phyloP scores from a whole-genome alignment of 1,140 invertebrate genomes.

The Panagrolaimus sp. region DNA sequence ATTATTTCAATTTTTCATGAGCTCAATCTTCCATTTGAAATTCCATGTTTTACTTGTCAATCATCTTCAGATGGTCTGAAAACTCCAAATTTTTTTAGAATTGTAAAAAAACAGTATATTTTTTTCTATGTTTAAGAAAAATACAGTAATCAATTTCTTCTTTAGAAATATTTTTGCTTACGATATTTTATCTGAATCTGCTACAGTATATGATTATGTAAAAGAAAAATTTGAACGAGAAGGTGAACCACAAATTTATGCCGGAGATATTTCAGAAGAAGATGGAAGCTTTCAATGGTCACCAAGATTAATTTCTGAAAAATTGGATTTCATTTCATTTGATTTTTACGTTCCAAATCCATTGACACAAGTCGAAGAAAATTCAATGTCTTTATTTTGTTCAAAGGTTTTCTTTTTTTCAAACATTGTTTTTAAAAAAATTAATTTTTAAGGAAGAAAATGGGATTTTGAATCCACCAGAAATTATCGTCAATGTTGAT shows the following conservation, averaged over 20 bases:
- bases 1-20: constrained; percentile 2
- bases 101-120: not conserved
- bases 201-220: not conserved
- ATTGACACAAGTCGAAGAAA: not conserved
- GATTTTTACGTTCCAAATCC: too few species aligned
- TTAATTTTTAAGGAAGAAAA: not conserved
- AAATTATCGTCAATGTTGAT: constrained; percentile 4
- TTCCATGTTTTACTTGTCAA: constrained; percentile 1
- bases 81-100: not conserved
- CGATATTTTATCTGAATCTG: not conserved
- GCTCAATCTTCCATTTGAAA: constrained; percentile 5
- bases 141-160: not conserved
- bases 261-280: not conserved
- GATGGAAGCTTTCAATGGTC: constrained; percentile 2
- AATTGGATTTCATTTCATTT: not conserved
- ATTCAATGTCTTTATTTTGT: not conserved
- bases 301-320: not conserved
- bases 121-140: too few species aligned
- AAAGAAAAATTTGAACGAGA: not conserved
- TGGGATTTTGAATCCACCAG: not conserved
- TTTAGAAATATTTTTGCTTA: not conserved
- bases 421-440: not conserved
- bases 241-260: too few species aligned
- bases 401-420: not conserved
- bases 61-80: not conserved